Evolutionary conservation across 1,140 invertebrate species (phyloP).

Genomic region (Gonatopus flavifemur): DNA sequence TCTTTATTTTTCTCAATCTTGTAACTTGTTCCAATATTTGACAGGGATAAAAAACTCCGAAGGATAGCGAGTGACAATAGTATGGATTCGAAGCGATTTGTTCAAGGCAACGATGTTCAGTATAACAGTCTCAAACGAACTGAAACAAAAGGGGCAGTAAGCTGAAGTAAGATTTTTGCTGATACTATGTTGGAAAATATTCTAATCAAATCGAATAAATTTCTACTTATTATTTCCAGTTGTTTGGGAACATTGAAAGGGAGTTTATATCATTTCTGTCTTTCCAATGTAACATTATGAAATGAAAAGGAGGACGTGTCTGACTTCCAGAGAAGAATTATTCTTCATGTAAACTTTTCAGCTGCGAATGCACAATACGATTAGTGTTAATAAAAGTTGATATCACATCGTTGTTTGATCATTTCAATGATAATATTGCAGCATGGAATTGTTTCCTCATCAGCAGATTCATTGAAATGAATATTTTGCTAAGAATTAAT

Average conservation of each 20-base stretch:
- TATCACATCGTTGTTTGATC: background rate
- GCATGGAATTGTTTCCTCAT: too few species aligned
- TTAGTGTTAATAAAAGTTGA: background rate
- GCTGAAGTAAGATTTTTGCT: background rate
- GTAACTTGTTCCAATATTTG: slow-evolving; percentile 2
- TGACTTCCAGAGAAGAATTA: background rate
- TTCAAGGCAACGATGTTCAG: slow-evolving; percentile 1
- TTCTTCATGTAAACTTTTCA: too few species aligned
- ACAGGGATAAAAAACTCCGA: slow-evolving; percentile 24
- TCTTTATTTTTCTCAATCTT: background rate
- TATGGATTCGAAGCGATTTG: slow-evolving; percentile 14
- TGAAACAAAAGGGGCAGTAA: slow-evolving; percentile 3
- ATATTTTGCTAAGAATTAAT: too few species aligned
- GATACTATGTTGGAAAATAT: background rate
- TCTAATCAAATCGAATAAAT: background rate
- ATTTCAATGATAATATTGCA: background rate
- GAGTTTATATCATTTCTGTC: background rate
- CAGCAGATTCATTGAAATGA: too few species aligned
- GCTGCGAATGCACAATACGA: too few species aligned
- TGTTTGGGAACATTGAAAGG: background rate
- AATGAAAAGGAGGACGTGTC: background rate
- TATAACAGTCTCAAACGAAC: background rate
- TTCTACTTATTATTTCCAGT: background rate
- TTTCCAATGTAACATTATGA: background rate
- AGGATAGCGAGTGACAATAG: slow-evolving; percentile 26